phyloP scores from a whole-genome alignment of 2,888 invertebrate species.

The Cantharis rustica region DNA sequence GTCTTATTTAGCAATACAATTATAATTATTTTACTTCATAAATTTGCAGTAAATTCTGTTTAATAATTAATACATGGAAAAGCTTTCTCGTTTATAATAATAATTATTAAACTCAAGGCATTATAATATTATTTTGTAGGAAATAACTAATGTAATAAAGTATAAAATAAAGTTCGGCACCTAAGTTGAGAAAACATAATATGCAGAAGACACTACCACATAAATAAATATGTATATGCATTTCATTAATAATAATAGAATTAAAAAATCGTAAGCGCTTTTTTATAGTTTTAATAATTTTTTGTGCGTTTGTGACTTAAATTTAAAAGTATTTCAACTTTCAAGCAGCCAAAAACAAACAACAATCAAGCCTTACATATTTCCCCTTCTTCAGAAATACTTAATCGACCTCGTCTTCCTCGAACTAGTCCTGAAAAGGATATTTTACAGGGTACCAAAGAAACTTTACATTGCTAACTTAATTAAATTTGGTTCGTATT shows the following conservation, averaged over 20 bases:
- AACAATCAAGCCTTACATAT: constrained; percentile 64
- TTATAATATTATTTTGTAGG: not conserved
- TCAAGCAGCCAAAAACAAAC: not conserved
- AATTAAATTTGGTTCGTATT: not conserved
- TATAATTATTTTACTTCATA: not conserved
- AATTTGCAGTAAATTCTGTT: not conserved
- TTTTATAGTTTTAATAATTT: not conserved
- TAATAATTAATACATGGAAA: not conserved
- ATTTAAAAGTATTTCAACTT: not conserved
- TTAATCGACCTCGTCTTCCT: constrained; percentile 64
- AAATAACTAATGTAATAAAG: not conserved
- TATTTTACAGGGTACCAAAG: constrained; percentile 13
- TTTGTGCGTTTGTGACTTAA: not conserved
- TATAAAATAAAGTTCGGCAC: not conserved
- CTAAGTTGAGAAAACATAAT: not conserved
- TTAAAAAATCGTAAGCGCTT: not conserved
- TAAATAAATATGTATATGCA: not conserved
- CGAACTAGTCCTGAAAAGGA: constrained; percentile 56
- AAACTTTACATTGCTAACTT: constrained; percentile 6
- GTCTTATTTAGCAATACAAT: not conserved
- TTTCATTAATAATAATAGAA: too few relatives aligned
- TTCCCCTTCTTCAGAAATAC: constrained; percentile 75
- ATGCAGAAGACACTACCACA: not conserved
- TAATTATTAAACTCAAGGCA: not conserved
- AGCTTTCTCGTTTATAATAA: not conserved